Evolutionary conservation across 2,888 invertebrate genomes (phyloP).

Genomic region (Acronicta leporina): DNA sequence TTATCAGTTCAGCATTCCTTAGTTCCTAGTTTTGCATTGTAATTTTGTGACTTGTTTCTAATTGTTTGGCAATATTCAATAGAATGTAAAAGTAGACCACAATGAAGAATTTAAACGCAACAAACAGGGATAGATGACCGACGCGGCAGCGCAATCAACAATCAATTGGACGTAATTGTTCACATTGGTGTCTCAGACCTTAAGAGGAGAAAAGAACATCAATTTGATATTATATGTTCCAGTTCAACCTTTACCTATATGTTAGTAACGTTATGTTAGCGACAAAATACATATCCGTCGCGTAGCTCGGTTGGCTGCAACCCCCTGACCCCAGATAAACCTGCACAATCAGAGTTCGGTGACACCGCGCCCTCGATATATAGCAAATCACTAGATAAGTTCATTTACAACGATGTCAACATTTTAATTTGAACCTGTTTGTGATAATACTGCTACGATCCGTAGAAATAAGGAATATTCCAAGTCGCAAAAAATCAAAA

Average conservation of each 20-base stretch:
- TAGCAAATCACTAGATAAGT: constrained; percentile 68
- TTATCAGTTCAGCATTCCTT: not conserved
- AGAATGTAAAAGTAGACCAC: constrained; percentile 26
- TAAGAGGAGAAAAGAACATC: constrained; percentile 53
- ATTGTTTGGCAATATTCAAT: not conserved
- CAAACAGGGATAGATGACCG: constrained; percentile 27
- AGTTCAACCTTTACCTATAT: constrained; percentile 12
- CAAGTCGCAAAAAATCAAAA: constrained; percentile 41
- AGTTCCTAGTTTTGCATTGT: not conserved
- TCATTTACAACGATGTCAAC: constrained; percentile 40
- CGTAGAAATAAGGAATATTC: constrained; percentile 44
- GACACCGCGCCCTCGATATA: constrained; percentile 68
- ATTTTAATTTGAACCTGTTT: constrained; percentile 45
- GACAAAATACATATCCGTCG: constrained; percentile 45
- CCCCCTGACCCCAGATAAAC: constrained; percentile 81
- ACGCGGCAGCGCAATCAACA: constrained; percentile 65
- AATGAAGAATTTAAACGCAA: constrained; percentile 35
- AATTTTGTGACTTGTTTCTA: not conserved
- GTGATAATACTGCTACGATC: constrained; percentile 18
- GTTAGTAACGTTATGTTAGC: constrained; percentile 29
- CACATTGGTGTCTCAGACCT: constrained; percentile 63
- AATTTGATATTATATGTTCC: constrained; percentile 23
- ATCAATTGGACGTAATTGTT: constrained; percentile 82
- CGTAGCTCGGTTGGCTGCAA: constrained; percentile 58
- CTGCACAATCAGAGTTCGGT: constrained; percentile 75